Evolutionary conservation across 1,140 invertebrate species (phyloP).

Genomic region (Apis cerana): DNA sequence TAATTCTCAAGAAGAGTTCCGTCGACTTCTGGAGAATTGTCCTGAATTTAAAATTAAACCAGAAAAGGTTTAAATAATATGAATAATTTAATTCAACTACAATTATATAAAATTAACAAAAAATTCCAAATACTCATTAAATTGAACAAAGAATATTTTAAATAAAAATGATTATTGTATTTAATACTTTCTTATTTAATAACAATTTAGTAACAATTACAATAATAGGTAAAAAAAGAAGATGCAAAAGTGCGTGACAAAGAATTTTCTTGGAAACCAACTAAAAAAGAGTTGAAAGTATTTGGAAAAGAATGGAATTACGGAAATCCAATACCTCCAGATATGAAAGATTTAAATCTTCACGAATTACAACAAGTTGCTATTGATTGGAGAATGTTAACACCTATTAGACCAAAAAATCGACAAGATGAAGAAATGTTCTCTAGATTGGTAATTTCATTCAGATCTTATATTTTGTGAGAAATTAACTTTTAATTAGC

Average conservation of each 20-base stretch:
- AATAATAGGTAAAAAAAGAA: constrained; percentile 77
- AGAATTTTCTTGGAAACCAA: constrained; percentile 85
- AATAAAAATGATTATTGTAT: neutral
- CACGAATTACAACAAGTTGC: constrained; percentile 91
- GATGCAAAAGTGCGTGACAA: constrained; percentile 80
- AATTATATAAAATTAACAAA: neutral
- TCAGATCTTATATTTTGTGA: neutral
- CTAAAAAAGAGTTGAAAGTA: constrained; percentile 84
- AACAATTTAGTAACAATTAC: neutral
- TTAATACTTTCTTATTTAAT: neutral
- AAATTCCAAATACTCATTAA: too few species aligned
- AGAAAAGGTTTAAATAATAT: constrained; percentile 86
- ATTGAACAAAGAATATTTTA: neutral
- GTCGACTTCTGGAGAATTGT: constrained; percentile 90
- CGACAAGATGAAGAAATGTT: constrained; percentile 94
- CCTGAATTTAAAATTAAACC: constrained; percentile 94
- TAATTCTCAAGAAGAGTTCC: constrained; percentile 90
- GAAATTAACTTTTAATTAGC: neutral
- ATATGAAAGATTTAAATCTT: constrained; percentile 90
- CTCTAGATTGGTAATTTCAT: constrained; percentile 82
- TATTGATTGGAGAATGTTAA: constrained; percentile 97
- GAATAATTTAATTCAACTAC: neutral
- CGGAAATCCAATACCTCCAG: constrained; percentile 90
- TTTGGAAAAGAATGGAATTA: constrained; percentile 85
- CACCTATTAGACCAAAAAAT: constrained; percentile 89